Evolutionary conservation across 2,113 vertebrate genomes (phyloP), one percentile per base, ranked within the genome.

Genomic region (Pygoscelis antarcticus): DNA sequence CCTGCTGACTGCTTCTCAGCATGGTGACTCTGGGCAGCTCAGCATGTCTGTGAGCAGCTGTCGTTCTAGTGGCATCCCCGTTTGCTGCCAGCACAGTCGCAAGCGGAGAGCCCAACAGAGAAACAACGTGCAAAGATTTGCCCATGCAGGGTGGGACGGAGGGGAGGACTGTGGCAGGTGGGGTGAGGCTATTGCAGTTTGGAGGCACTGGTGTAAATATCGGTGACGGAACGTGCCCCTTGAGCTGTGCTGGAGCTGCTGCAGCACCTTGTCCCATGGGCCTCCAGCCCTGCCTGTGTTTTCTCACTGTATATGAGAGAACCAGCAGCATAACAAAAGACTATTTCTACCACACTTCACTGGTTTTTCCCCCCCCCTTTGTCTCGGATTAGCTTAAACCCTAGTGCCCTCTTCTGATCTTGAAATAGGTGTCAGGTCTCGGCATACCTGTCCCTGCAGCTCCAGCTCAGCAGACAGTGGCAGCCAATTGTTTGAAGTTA

Each of bases 321-420:
- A 64, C 30, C 65, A 72, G n/a, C 21, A 18, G 75, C 62, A 85
- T 65, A 88, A 89, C 55, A 91, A 87, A 92, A 79, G 65, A 61
- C 38, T 87, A 23, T 70, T 95, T 84, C 84, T 79, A 85, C 54
- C 49, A 55, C 3, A 10, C 60, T 79, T 87, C 55, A 27, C 49
- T 21, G 40, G 36, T 36, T 42, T 13, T 6, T 12, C 40, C 40
- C 40, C 12, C 40, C 40, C 40, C 40, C 40, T 93, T 91, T 94
- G 83, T 91, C 61, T 96, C 38, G 19, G 27, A 71, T 89, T 91
- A 89, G 36, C 23, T 91, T 84, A 94, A 93, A 60, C 58, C 87
- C 66, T 84, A 85, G 91, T 96, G 93, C 95, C 93, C 95, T 94
- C 93, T 96, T 97, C 95, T 93, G 97, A 95, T 96, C 49, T 62